Evolutionary conservation across 2,888 invertebrate species (phyloP), one percentile per base, ranked within the genome.

Genomic region (Phyto melanocephala): DNA sequence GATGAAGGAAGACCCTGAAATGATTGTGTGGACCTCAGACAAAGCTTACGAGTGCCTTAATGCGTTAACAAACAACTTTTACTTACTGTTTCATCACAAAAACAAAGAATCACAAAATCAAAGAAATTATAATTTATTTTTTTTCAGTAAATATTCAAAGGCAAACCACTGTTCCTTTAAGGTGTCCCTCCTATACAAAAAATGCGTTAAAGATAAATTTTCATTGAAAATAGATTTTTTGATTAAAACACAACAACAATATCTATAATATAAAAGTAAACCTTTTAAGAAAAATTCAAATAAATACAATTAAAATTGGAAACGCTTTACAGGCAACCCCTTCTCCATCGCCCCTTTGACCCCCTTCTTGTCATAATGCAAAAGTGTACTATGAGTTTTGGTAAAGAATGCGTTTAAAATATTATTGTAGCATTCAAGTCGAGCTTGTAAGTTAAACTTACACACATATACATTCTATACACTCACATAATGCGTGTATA

Each of bases 131-230:
- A 56, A 56, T 8, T 56, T 56, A 5, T 42, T n/a, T 28, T 33
- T 54, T 8, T 15, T 33, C 8, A 33, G 0, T 20, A 47, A 35
- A 47, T 35, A 22, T 35, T 0, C 7, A 7, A 4, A 42, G 3
- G 7, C 42, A 45, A 60, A 62, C 75, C 50, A 80, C 60, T 74
- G 74, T 80, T 40, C 3, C 33, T 33, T 70, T 62, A 65, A 62
- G 47, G 62, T 75, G 74, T 63, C 68, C 58, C 62, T 47, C 42
- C 37, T 17, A 67, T 35, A 58, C 65, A 75, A 54, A 33, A 82
- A 71, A 76, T 82, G 60, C 54, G 58, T 79, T 70, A 60, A 67
- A 71, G 47, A 79, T 76, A 54, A 67, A 79, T 76, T 79, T 82
- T 50, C 40, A 71, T 17, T 54, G 63, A 70, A 74, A 78, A 65